These are phyloP conservation scores for Nibea coibor DNA, from an alignment of 2,113 vertebrate species.

Conservation along the genomic window DNA sequence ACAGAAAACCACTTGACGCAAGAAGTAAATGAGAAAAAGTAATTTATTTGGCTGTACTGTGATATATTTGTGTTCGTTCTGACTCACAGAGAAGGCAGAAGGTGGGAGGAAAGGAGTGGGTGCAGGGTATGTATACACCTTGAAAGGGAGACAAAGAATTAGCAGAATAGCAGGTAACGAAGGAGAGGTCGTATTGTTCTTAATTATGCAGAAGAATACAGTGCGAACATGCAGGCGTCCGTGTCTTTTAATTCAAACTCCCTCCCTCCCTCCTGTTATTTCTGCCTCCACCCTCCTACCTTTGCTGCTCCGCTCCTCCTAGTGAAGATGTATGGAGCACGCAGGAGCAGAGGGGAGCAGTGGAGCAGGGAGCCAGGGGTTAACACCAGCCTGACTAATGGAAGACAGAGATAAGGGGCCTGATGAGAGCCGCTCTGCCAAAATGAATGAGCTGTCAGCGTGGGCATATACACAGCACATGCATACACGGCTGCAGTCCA, in stretches of 20 bases:
- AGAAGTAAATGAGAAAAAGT: slow-evolving; percentile 25
- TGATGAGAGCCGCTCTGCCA: slow-evolving; percentile 36
- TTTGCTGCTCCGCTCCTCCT: slow-evolving; percentile 4
- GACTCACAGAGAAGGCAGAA: slow-evolving; percentile 3
- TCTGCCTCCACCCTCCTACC: slow-evolving; percentile 13
- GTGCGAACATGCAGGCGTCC: slow-evolving; percentile 2
- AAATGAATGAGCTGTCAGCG: slow-evolving; percentile 58
- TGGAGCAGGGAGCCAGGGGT: slow-evolving; percentile 36
- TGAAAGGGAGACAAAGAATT: slow-evolving; percentile 43
- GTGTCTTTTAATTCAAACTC: slow-evolving; percentile 16
- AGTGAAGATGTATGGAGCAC: slow-evolving; percentile 53
- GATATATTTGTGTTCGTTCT: slow-evolving; percentile 14
- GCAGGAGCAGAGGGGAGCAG: slow-evolving; percentile 20
- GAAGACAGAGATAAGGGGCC: slow-evolving; percentile 21
- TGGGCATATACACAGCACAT: not conserved
- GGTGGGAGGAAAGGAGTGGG: slow-evolving; percentile 37
- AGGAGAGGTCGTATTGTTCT: slow-evolving; percentile 33
- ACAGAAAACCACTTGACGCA: slow-evolving; percentile 30
- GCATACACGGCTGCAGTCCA: not conserved
- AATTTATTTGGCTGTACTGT: slow-evolving; percentile 30
- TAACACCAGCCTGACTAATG: slow-evolving; percentile 58
- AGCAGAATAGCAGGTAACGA: slow-evolving; percentile 21
- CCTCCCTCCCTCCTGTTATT: not conserved
- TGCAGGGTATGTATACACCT: slow-evolving; percentile 16
- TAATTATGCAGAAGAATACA: slow-evolving; percentile 16